These are phyloP conservation scores for Spilarctia lutea DNA, from an alignment of 2,888 invertebrate genomes.

Conservation along the genomic window DNA sequence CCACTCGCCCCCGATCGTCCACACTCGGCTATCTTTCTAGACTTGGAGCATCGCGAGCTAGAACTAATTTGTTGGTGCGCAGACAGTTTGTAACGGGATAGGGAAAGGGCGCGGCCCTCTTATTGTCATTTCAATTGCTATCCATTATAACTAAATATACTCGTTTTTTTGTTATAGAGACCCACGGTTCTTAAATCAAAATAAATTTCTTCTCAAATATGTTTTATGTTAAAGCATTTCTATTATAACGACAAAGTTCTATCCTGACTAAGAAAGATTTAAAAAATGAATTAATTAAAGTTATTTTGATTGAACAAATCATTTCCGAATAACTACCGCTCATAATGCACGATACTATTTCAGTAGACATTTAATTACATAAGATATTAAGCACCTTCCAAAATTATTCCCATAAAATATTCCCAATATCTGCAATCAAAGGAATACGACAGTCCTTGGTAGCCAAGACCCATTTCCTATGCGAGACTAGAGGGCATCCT, in stretches of 20 bases:
- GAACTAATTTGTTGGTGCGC: constrained; percentile 6
- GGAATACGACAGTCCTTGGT: too few species aligned
- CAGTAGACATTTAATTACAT: not conserved
- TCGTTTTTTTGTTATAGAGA: constrained; percentile 11
- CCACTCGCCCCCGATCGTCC: constrained; percentile 3
- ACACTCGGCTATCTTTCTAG: not conserved
- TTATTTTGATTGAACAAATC: not conserved
- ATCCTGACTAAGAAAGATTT: not conserved
- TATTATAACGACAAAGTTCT: not conserved
- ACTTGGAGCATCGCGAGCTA: not conserved
- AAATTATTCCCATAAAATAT: not conserved
- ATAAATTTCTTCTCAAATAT: not conserved
- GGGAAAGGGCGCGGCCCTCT: constrained; percentile 37
- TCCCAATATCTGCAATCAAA: not conserved
- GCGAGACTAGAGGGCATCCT: not conserved
- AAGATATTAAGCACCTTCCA: too few species aligned
- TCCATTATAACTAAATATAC: not conserved
- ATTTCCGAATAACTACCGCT: not conserved
- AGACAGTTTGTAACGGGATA: constrained; percentile 21
- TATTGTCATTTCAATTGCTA: constrained; percentile 24
- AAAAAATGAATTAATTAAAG: not conserved
- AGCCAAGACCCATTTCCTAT: too few species aligned
- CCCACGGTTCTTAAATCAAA: not conserved
- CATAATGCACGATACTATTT: not conserved
- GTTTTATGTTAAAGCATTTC: not conserved